phyloP scores from a whole-genome alignment of 2,888 invertebrate genomes.

The Tenthredo livida region DNA sequence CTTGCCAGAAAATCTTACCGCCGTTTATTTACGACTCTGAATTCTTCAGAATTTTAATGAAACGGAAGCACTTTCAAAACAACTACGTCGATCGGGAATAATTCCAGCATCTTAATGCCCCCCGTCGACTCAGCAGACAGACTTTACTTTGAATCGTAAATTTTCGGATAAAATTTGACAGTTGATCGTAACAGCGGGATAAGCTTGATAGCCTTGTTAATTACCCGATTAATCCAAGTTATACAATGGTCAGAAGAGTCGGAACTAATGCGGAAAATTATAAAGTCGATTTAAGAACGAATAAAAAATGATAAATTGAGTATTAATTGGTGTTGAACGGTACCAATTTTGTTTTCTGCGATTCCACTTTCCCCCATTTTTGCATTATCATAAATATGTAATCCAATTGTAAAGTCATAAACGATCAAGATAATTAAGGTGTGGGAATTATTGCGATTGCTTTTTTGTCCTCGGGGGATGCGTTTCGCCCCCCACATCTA shows the following conservation, averaged over 20 bases:
- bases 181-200: neutral
- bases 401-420: neutral
- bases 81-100: neutral
- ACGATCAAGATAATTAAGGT: neutral
- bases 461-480: neutral
- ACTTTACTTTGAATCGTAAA: neutral
- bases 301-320: neutral
- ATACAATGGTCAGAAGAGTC: neutral
- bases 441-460: neutral
- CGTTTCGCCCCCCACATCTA: neutral
- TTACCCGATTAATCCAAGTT: neutral
- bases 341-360: neutral
- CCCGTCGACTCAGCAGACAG: neutral
- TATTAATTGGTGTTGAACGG: neutral
- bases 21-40: neutral
- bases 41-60: neutral
- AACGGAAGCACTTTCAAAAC: neutral
- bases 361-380: neutral
- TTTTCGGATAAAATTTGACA: neutral
- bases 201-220: neutral
- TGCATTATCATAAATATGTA: neutral
- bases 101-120: neutral
- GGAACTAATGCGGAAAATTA: neutral
- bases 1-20: neutral
- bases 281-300: neutral